Percentiles rank a stretch among this genome's conserved stretches.
These are phyloP conservation scores for Ailurus styani DNA, from an alignment of 2,113 vertebrate species.

Conservation along the genomic window DNA sequence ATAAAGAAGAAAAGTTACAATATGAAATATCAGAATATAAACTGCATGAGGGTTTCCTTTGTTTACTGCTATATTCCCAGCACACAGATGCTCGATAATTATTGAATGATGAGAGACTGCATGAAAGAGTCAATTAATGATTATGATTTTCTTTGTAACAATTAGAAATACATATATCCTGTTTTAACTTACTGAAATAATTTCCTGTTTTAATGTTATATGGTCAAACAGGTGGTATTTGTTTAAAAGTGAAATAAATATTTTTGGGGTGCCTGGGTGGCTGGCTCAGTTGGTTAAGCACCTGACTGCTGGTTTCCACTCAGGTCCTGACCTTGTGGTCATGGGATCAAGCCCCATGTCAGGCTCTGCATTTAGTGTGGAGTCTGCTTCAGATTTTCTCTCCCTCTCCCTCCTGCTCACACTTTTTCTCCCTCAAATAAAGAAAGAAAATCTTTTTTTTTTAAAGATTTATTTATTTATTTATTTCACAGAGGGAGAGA, in stretches of 20 bases:
- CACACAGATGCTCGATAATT: background rate
- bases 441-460: background rate
- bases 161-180: background rate
- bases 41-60: background rate
- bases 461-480: too few relatives aligned
- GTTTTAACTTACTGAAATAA: background rate
- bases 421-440: background rate
- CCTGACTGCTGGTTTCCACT: background rate
- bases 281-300: background rate
- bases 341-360: background rate
- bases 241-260: constrained; percentile 17
- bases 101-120: background rate
- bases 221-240: background rate
- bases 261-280: background rate
- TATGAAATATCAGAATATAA: background rate
- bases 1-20: background rate
- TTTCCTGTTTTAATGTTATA: background rate
- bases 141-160: background rate
- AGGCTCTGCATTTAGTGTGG: background rate
- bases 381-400: background rate
- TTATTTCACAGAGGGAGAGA: too few relatives aligned
- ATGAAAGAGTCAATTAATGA: background rate
- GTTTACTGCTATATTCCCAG: background rate
- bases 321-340: background rate
- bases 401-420: background rate